Evolutionary conservation across 2,113 vertebrate genomes (phyloP), one percentile per base, ranked within the genome.

Genomic region (Corydoras maculifer): DNA sequence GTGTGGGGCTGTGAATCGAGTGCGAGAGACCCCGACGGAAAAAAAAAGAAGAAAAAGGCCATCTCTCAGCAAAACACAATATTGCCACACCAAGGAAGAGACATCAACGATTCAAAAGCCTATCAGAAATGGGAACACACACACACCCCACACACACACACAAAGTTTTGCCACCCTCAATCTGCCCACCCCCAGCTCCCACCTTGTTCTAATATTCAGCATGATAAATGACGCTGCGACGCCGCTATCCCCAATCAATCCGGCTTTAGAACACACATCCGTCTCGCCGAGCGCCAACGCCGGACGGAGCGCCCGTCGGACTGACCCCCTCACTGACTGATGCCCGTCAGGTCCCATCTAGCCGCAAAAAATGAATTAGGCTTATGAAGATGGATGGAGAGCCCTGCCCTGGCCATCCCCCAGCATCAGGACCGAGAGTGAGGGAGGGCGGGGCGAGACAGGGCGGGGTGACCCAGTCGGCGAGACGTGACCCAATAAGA

Each of bases 231-330:
- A 89, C 89, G 91, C 92, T 91, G 93, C 94, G 94, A 95, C 92
- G 93, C 94, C 86, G 87, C 94, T 96, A 96, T 96, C 94, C 91
- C 92, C 95, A 94, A 98, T 99, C 94, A 96, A 96, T 98, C 97
- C 92, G 88, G 88, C 90, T 92, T 93, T 94, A 94, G 96, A 95
- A 94, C 94, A 94, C 92, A 91, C 93, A 97, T 98, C 94, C 93
- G 94, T 98, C 94, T 97, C 94, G 91, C 89, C 89, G 93, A 94
- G 94, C 92, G 94, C 93, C 94, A 93, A 95, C 94, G 92, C 93
- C 77, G 92, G 92, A 91, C 90, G 90, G 92, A 88, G 89, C 91
- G 91, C 89, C 90, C 91, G 89, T 88, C 91, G 91, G 88, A 85
- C 86, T 86, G 91, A 91, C 91, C 91, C 18, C 88, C 85, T 85